phyloP scores from a whole-genome alignment of 2,797 vertebrate species.

The Chelonia mydas region DNA sequence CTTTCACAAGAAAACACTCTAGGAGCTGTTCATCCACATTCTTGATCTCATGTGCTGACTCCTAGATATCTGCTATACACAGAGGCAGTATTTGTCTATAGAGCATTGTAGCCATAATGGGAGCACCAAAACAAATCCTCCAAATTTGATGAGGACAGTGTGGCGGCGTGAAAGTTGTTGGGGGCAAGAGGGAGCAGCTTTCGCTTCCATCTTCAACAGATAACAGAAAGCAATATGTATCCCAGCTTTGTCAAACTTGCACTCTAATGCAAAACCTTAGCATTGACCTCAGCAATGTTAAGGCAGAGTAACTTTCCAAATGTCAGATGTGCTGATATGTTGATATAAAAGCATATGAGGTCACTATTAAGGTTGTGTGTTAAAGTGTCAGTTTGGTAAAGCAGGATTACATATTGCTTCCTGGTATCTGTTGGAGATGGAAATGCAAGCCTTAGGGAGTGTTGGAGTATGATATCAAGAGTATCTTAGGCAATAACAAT shows the following conservation, averaged over 20 bases:
- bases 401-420: neutral
- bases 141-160: neutral
- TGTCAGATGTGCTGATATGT: neutral
- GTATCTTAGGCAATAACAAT: neutral
- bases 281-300: neutral
- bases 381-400: neutral
- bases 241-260: accelerated
- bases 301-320: neutral
- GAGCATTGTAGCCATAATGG: neutral
- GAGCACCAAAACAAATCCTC: neutral
- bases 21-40: neutral
- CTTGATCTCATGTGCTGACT: neutral
- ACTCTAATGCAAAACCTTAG: neutral
- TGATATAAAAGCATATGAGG: neutral
- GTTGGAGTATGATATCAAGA: neutral
- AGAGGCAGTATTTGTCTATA: neutral
- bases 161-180: neutral
- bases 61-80: accelerated
- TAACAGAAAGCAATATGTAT: neutral
- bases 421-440: neutral
- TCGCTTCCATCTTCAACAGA: neutral
- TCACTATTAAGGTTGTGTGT: neutral
- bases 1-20: neutral
- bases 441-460: neutral
- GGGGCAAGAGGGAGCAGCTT: neutral